Conservation (phyloP, 2,797 vertebrate species). For the Nasua narica region DNA sequence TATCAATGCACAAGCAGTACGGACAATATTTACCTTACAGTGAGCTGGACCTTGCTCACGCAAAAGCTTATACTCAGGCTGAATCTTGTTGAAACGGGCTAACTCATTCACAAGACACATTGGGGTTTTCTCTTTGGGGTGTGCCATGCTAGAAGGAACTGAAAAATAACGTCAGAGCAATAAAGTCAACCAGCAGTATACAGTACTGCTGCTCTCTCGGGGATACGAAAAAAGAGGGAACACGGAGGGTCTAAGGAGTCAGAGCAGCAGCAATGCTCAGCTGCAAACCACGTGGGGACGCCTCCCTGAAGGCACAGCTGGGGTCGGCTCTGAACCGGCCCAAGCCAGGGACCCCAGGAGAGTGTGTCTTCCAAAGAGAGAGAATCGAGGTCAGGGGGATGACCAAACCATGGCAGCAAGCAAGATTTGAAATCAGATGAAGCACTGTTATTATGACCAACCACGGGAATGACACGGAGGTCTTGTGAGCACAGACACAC, state of each 20-base stretch:
- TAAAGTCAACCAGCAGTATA: conserved; percentile 38
- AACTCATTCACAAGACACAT: conserved; percentile 99
- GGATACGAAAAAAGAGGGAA: background rate
- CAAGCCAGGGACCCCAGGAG: background rate
- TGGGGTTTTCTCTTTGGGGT: conserved; percentile 99
- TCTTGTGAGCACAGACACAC: conserved; percentile 5
- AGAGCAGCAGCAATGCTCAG: conserved; percentile 20
- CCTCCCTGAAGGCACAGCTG: background rate
- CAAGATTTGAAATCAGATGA: conserved; percentile 3
- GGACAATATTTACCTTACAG: conserved; percentile 89
- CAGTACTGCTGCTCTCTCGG: conserved; percentile 10
- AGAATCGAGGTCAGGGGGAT: background rate
- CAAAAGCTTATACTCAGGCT: conserved; percentile 95
- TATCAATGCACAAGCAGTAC: conserved; percentile 35
- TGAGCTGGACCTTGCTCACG: conserved; percentile 96
- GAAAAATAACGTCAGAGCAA: conserved; percentile 68
- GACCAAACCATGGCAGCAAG: background rate
- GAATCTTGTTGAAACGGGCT: conserved; percentile 98
- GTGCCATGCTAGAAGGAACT: conserved; percentile 97
- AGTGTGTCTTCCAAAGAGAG: conserved; percentile 25
- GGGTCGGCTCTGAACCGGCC: background rate
- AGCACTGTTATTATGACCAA: background rate
- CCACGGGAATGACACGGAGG: background rate
- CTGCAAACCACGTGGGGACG: background rate
- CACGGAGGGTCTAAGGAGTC: background rate